A percentile compares a stretch with the other conserved stretches of the same genome.
phyloP scores from a whole-genome alignment of 2,888 invertebrate species.

The Microchrysa polita region DNA sequence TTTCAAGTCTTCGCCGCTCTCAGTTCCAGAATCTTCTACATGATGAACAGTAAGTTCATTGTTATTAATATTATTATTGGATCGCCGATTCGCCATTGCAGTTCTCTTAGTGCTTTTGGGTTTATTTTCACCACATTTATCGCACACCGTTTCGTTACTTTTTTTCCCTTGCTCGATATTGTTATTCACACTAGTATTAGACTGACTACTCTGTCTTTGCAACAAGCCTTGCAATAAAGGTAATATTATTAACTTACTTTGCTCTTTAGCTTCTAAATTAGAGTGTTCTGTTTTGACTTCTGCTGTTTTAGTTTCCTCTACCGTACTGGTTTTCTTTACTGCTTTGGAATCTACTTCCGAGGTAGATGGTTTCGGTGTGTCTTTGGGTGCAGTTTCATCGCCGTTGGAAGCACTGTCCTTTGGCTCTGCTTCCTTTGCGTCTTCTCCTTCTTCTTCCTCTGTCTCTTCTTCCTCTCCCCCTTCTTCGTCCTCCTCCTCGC shows the following conservation, averaged over 20 bases:
- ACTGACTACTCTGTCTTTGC: slow-evolving; percentile 60
- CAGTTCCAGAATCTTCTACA: slow-evolving; percentile 73
- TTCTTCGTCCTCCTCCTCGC: slow-evolving; percentile 55
- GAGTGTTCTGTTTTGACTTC: slow-evolving; percentile 45
- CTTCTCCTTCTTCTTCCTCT: slow-evolving; percentile 46
- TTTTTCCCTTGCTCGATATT: slow-evolving; percentile 45
- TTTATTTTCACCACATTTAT: slow-evolving; percentile 40
- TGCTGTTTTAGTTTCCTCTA: not conserved
- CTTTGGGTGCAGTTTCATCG: no score
- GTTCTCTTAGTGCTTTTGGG: not conserved
- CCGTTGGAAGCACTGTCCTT: not conserved
- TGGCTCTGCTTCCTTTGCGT: slow-evolving; percentile 42
- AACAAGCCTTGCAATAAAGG: slow-evolving; percentile 75
- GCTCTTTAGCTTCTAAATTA: slow-evolving; percentile 52
- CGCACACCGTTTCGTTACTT: slow-evolving; percentile 39
- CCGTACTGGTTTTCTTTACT: not conserved
- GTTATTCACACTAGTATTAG: slow-evolving; percentile 49
- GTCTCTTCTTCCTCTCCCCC: slow-evolving; percentile 62
- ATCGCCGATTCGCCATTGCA: not conserved
- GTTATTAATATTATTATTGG: slow-evolving; percentile 49
- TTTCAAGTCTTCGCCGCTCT: slow-evolving; percentile 76
- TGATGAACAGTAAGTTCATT: slow-evolving; percentile 54
- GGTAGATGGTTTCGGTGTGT: slow-evolving; percentile 24
- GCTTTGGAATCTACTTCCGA: slow-evolving; percentile 44
- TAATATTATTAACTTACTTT: slow-evolving; percentile 81